Base-by-base conservation (phyloP, 2,113 vertebrate species). In the Calonectris borealis region DNA sequence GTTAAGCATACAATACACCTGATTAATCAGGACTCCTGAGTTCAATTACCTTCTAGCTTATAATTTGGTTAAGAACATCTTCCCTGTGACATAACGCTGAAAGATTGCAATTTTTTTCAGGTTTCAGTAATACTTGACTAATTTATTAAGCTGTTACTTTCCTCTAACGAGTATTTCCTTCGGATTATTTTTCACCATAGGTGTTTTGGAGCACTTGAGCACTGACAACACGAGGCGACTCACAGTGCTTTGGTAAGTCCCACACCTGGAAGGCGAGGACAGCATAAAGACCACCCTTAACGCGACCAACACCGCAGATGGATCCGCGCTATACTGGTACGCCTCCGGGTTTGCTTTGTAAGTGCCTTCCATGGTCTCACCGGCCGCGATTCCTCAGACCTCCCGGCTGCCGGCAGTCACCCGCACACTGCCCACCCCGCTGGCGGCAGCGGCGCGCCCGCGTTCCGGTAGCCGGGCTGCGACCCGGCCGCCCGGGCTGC, bases 191-290 rank as follows among this genome's bases (percentile, higher is more conserved):
- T 27, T 24, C 9, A 31, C 0, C 54, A 0, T 0, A 25, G 57
- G 8, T 2, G 7, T 29, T 42, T 7, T 2, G 22, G 52, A 42
- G 61, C 71, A 15, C 61, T 2, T 0, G 16, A 16, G n/a, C 48
- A 51, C 51, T 4, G 11, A 4, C 49, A 29, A 7, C 11, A 29
- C 3, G 21, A 18, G 22, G 20, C 21, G 12, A 15, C 54, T 40
- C 29, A 1, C 0, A 2, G 4, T 1, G 34, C 54, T 40, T 4
- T 4, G 42, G 24, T 6, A 40, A 32, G 46, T 1, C 24, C 60
- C 3, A 9, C 38, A 12, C 5, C 34, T 7, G 4, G n/a, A 9
- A 9, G 48, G 38, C 5, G 13, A 34, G 19, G 34, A 3, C 54
- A 21, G 70, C 61, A 10, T 2, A 6, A 13, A 18, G 36, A 15